A percentile compares a stretch with the other conserved stretches of the same genome.
Conservation (phyloP, 1,140 invertebrate species). For the Formica exsecta region DNA sequence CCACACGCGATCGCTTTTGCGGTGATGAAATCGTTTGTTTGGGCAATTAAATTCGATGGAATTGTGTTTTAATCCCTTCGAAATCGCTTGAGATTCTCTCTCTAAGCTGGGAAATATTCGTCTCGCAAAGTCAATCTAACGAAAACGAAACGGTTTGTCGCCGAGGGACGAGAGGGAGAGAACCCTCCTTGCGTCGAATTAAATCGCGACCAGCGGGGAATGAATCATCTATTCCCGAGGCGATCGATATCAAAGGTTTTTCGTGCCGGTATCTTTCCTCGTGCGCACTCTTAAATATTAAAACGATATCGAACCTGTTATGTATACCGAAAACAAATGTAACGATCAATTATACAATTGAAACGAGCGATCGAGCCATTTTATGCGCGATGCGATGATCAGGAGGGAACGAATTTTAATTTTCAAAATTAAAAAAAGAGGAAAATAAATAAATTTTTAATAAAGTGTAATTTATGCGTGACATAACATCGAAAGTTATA, state of each 20-base stretch:
- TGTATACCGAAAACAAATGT: slow-evolving; percentile 39
- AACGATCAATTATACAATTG: slow-evolving; percentile 35
- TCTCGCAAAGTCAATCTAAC: background rate
- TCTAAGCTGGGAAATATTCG: background rate
- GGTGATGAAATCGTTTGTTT: slow-evolving; percentile 32
- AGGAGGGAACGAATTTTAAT: background rate
- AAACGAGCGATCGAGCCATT: background rate
- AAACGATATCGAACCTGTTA: slow-evolving; percentile 26
- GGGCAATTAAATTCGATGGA: slow-evolving; percentile 15
- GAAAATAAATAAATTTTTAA: background rate
- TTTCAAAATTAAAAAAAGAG: background rate
- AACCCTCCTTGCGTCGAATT: background rate
- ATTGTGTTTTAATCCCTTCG: background rate
- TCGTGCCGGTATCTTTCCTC: slow-evolving; percentile 10
- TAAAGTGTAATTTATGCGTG: background rate
- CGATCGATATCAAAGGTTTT: slow-evolving; percentile 72
- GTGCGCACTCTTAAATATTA: slow-evolving; percentile 16
- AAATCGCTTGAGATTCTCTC: background rate
- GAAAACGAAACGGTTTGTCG: background rate
- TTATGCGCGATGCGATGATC: background rate
- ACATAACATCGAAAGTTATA: background rate
- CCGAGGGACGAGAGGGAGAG: background rate
- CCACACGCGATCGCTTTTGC: background rate
- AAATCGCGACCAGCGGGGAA: slow-evolving; percentile 59
- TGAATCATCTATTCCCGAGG: slow-evolving; percentile 74